phyloP scores from a whole-genome alignment of 2,888 invertebrate species.

The Sycophila texana region DNA sequence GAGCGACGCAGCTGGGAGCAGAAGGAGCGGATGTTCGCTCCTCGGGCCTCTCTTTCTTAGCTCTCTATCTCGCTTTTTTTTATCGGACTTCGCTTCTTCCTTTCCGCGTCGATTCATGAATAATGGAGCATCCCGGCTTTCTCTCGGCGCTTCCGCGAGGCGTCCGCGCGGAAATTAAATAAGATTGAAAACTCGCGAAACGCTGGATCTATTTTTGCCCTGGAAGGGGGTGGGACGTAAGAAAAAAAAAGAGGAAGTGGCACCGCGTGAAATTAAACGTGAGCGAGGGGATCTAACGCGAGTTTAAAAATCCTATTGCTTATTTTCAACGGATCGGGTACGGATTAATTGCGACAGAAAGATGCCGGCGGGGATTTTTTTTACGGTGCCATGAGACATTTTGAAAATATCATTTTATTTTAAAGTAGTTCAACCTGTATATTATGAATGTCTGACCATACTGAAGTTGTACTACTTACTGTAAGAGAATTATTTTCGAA shows the following conservation, averaged over 20 bases:
- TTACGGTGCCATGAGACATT: no score
- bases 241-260: constrained; percentile 5
- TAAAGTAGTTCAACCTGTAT: no score
- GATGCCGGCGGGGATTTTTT: no score
- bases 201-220: not conserved
- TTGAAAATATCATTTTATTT: no score
- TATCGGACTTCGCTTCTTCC: constrained; percentile 24
- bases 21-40: constrained; percentile 24
- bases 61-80: constrained; percentile 13
- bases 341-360: not conserved
- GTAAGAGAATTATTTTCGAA: no score
- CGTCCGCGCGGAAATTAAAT: constrained; percentile 26
- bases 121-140: constrained; percentile 44
- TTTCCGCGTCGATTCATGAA: constrained; percentile 44
- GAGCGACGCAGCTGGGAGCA: constrained; percentile 5
- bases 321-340: constrained; percentile 7
- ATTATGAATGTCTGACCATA: no score
- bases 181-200: constrained; percentile 42
- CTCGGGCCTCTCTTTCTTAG: not conserved
- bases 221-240: not conserved
- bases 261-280: not conserved
- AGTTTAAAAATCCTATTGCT: not conserved
- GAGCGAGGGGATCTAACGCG: not conserved
- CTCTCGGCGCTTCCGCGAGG: not conserved
- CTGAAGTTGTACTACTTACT: no score